Percentiles rank a stretch among this genome's conserved stretches.
phyloP scores from a whole-genome alignment of 2,888 invertebrate genomes.

The Ophion ellenae region DNA sequence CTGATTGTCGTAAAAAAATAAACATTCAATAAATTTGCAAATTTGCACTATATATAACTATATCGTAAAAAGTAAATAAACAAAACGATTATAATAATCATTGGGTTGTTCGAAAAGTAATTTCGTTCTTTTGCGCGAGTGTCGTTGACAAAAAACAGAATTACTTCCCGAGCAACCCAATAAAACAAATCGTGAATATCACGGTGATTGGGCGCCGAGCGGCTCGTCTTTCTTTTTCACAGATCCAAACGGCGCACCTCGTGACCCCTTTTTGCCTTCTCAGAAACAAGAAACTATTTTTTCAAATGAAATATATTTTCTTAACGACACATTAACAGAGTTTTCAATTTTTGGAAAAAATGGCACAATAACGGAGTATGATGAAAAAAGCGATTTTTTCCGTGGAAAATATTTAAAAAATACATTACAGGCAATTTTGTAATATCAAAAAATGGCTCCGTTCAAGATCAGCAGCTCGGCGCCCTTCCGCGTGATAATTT shows the following conservation, averaged over 20 bases:
- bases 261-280: not conserved
- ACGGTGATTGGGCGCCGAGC: not conserved
- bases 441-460: too few species aligned
- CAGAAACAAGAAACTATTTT: not conserved
- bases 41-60: not conserved
- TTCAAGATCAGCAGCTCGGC: not conserved
- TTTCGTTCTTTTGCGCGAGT: too few species aligned
- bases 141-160: too few species aligned
- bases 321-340: not conserved
- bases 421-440: too few species aligned
- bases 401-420: not conserved
- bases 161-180: too few species aligned
- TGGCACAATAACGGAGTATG: not conserved
- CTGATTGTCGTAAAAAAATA: not conserved
- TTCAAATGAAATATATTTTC: not conserved
- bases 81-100: not conserved
- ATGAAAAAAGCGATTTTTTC: too few species aligned
- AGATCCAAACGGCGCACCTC: not conserved
- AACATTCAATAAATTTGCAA: not conserved
- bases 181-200: not conserved
- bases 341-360: not conserved
- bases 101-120: too few species aligned
- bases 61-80: not conserved
- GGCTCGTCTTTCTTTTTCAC: not conserved
- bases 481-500: not conserved